Percentiles rank a stretch among this genome's conserved stretches.
phyloP scores from a whole-genome alignment of 92 coral and sea anemone genomes.

The Zoanthus solanderi region DNA sequence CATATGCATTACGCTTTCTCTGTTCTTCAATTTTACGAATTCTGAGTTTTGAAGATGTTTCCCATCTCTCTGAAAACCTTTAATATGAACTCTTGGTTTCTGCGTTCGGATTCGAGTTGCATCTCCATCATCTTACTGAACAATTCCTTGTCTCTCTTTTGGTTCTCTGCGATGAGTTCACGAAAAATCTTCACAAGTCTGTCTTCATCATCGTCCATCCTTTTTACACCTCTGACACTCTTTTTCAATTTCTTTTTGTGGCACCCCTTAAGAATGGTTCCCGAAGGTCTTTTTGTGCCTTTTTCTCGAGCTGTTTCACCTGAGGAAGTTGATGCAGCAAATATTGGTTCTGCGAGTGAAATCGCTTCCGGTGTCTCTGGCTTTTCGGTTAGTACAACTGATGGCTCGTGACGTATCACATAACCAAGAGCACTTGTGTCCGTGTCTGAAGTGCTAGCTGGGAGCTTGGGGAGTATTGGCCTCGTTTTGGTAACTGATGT shows the following conservation, averaged over 20 bases:
- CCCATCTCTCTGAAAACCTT: slow-evolving; percentile 88
- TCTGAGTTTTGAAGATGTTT: slow-evolving; percentile 64
- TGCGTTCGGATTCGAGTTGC: slow-evolving; percentile 82
- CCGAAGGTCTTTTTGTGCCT: slow-evolving; percentile 1
- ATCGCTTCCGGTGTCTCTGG: slow-evolving; percentile 11
- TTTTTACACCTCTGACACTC: slow-evolving; percentile 72
- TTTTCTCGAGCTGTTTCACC: background rate
- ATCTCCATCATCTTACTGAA: slow-evolving; percentile 81
- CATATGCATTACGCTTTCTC: too few relatives aligned
- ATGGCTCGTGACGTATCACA: slow-evolving; percentile 40
- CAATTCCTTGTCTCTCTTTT: slow-evolving; percentile 83
- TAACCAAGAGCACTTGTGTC: slow-evolving; percentile 37
- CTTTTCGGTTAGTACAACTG: slow-evolving; percentile 39
- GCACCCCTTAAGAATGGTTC: background rate
- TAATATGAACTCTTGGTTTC: slow-evolving; percentile 87
- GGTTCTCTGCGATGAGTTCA: slow-evolving; percentile 88
- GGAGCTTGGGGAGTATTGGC: slow-evolving; percentile 39
- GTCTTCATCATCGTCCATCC: slow-evolving; percentile 68
- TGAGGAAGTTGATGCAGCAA: background rate
- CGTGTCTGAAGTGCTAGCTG: slow-evolving; percentile 7
- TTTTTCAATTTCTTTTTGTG: slow-evolving; percentile 71
- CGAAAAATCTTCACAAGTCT: slow-evolving; percentile 65
- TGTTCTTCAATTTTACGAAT: background rate
- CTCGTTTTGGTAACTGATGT: slow-evolving; percentile 29
- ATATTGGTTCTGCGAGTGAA: background rate